Evolutionary conservation across 2,888 invertebrate species (phyloP), one percentile per base, ranked within the genome.

Genomic region (Congeria kusceri): DNA sequence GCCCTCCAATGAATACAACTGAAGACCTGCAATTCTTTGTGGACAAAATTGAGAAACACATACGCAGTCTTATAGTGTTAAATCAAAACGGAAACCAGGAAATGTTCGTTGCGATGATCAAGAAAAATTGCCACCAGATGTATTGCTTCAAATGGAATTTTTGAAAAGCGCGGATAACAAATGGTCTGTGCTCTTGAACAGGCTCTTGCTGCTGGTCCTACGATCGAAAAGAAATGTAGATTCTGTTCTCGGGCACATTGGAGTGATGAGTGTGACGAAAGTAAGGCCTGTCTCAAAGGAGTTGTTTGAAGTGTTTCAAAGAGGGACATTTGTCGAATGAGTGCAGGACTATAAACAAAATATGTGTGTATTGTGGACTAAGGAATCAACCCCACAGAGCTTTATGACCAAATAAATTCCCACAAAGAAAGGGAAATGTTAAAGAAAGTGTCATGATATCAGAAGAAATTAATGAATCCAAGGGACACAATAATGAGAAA

Each of bases 401-500:
- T 13, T 64, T 64, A 49, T 49, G 49, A 9, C 49, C 49, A 4
- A 49, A 49, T 4, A 49, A 49, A 49, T 49, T 49, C 15, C n/a
- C 5, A 57, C 28, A 57, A 39, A 23, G 18, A 58, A 57, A 58
- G 20, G 53, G 9, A 9, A 32, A 4, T 15, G 18, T 1, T 39
- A 58, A 25, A 28, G 58, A 58, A 68, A 32, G 44, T 68, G 58
- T 58, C 27, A 25, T 39, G n/a, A 15, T 68, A 11, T 20, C 46
- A 20, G 68, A 58, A 39, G 57, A 58, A 58, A 32, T 56, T 15
- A 58, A 44, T 56, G 44, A 58, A 49, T 9, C 49, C 39, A 13
- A 57, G 3, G 32, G 32, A 18, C 18, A 58, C 13, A 27, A 61
- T 25, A 47, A 18, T 27, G 13, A 18, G 59, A 18, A 13, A 25